Evolutionary conservation across 2,113 vertebrate species (phyloP), one percentile per base, ranked within the genome.

Genomic region (Leuciscus idus): DNA sequence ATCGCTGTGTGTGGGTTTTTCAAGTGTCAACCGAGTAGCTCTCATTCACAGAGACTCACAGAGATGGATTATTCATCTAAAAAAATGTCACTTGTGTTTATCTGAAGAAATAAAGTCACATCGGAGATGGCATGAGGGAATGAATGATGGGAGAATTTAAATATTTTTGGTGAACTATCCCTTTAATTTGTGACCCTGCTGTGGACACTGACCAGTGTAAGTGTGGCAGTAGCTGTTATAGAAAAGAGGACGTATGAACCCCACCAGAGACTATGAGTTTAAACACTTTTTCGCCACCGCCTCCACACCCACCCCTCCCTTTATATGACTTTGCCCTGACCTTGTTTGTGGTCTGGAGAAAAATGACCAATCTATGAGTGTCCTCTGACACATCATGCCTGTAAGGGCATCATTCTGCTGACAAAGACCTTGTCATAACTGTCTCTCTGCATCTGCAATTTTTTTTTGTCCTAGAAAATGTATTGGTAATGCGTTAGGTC

Each of bases 381-480:
- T 91, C 89, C 83, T 90, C 87, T 91, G 91, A 91, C 84, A 88
- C 89, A 88, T 90, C 84, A 55, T 87, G 85, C 66, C 84, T 43
- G 55, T 82, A 78, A 88, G 86, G 28, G 19, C 26, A 46, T 21
- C 19, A 15, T 64, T 73, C 76, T 81, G 76, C 76, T 87, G 86
- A 83, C 85, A 76, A 13, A 81, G 46, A 28, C 68, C 76, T 62
- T 48, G n/a, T 85, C 82, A 87, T 78, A 73, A 64, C n/a, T 43
- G 52, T 52, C 73, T 43, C 36, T 61, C 57, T 26, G 78, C 52
- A 43, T 81, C 57, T 81, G 78, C 78, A 81, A 7, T 52, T 15
- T 52, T 23, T 11, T 23, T 12, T 55, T 33, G 62, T 30, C 62
- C 28, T 33, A 68, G 46, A 9, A 30, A 50, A 33, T 6, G 7